Base-by-base conservation (phyloP, 2,888 invertebrate species). In the Chloromyia formosa region DNA sequence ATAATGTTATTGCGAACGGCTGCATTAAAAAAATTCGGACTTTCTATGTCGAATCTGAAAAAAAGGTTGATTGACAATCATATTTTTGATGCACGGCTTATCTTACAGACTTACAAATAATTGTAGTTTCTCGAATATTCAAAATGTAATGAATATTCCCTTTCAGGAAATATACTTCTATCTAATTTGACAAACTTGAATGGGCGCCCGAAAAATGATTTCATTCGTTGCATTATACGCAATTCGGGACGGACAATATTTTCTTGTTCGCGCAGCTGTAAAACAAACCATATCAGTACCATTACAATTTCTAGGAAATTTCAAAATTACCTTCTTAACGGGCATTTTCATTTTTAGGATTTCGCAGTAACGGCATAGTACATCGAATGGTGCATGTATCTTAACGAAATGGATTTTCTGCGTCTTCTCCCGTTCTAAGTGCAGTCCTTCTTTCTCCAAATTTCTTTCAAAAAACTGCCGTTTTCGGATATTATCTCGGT, bases 271-370 rank as follows among this genome's bases (percentile, higher is more conserved):
- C 84, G 83, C 68, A 87, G 83, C 81, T 85, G 76, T 16, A 78
- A 78, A 14, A 23, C n/a, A 35, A 35, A 35, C 3, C 27, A 35
- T 35, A 35, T 27, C 18, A 40, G 45, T 27, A 45, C 22, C 18
- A 58, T 68, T 5, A 18, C 12, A 2, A 61, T 16, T 14, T 35
- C 3, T 1, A 40, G 23, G 27, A 35, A 27, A 27, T 1, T 2
- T 27, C 2, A 16, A 27, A 61, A 64, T 82, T 82, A 91, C 91
- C 86, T 89, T 87, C 85, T 90, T 92, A 83, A 94, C 91, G 58
- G 93, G 93, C 88, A 94, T 88, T 81, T 92, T 88, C 45, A 94
- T 87, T 83, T 93, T 93, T 79, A 94, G 87, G 77, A 93, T 89
- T 84, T 94, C 94, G 45, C 91, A 90, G 83, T 93, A 93, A 78